Conservation (phyloP, 2,113 vertebrate genomes). For the Telmatochromis sp. region DNA sequence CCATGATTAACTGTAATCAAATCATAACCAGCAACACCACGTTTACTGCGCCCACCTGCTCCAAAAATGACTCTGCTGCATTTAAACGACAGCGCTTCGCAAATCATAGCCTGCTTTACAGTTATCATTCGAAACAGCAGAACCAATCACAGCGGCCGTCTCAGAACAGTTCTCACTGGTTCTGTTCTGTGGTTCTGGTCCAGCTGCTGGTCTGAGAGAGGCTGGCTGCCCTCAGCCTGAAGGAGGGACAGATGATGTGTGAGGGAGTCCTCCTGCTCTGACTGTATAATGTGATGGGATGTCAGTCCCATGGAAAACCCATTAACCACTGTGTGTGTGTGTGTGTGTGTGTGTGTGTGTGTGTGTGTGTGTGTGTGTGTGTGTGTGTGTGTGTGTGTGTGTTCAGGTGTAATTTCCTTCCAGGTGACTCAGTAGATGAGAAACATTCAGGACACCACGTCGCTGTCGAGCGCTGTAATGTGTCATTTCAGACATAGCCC, state of each 20-base stretch:
- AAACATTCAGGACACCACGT: slow-evolving; percentile 21
- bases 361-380: not conserved
- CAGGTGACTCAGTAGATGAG: slow-evolving; percentile 26
- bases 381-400: not conserved
- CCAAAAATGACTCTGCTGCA: not conserved
- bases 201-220: not conserved
- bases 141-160: not conserved
- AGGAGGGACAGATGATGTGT: not conserved
- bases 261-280: slow-evolving; percentile 1
- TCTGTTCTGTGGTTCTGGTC: not conserved
- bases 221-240: not conserved
- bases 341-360: not conserved
- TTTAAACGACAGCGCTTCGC: not conserved
- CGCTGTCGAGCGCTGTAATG: not conserved
- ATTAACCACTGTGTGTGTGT: not conserved
- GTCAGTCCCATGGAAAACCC: slow-evolving; percentile 21
- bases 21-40: not conserved
- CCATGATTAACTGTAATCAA: not conserved
- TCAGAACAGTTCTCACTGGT: not conserved
- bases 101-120: not conserved
- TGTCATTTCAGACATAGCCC: slow-evolving; percentile 22
- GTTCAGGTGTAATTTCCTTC: slow-evolving; percentile 20
- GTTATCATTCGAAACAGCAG: not conserved
- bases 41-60: not conserved
- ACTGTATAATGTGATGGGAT: slow-evolving; percentile 35